A percentile compares a stretch with the other conserved stretches of the same genome.
phyloP scores from a whole-genome alignment of 2,113 vertebrate species.

The Vulpes lagopus region DNA sequence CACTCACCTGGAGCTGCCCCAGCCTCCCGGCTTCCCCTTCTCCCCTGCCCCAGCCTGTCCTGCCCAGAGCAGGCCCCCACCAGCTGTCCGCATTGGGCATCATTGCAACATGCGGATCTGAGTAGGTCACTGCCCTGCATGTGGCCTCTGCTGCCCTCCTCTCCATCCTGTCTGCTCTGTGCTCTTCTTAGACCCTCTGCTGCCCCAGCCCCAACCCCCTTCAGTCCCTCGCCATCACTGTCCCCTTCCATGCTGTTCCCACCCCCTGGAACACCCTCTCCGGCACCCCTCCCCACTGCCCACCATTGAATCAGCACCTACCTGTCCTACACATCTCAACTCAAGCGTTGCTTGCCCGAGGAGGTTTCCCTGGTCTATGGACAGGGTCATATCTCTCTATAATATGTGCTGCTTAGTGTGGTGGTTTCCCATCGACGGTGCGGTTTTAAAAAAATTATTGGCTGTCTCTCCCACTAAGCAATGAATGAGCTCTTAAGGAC shows the following conservation, averaged over 20 bases:
- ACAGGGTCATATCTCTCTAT: not conserved
- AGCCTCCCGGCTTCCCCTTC: not conserved
- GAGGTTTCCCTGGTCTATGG: not conserved
- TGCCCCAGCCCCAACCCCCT: not conserved
- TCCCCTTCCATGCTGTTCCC: not conserved
- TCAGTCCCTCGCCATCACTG: not conserved
- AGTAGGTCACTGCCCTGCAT: not conserved
- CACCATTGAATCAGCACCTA: not conserved
- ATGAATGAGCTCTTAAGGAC: not conserved
- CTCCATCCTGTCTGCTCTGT: not conserved
- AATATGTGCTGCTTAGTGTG: rapidly evolving
- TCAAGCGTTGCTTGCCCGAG: not conserved
- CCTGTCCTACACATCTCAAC: not conserved
- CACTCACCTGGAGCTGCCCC: not conserved
- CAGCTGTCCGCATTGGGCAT: too few species aligned
- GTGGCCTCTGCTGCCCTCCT: not conserved
- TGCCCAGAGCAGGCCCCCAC: too few species aligned
- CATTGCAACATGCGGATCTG: rapidly evolving
- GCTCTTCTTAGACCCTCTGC: not conserved
- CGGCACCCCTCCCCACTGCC: not conserved
- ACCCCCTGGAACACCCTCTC: not conserved
- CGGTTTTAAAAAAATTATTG: not conserved
- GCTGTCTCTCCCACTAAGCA: not conserved
- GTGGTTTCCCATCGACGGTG: not conserved
- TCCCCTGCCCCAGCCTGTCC: rapidly evolving